Evolutionary conservation across 2,113 vertebrate genomes (phyloP), one percentile per base, ranked within the genome.

Genomic region (Arenaria interpres): DNA sequence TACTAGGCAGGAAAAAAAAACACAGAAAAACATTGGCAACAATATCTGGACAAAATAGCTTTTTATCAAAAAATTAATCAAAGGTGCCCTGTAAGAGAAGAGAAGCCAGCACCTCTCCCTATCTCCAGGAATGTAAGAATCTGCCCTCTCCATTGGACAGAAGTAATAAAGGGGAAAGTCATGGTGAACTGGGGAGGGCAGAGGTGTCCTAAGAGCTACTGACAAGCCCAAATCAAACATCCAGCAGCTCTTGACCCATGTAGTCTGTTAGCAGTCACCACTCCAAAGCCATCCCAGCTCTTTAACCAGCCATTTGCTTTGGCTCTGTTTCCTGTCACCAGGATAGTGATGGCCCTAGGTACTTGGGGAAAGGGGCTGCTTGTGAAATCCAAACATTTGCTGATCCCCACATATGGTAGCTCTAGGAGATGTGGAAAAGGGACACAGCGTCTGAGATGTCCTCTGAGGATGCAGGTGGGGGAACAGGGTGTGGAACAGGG

Each of bases 241-340:
- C 37, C 23, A 83, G 62, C 60, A 60, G 84, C 68, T 60, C 90
- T 76, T 85, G 85, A 95, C 54, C 79, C 39, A 21, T 51, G 74
- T 48, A 79, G 69, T 86, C 60, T 91, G 32, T 53, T 48, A 48
- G 76, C 75, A 74, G 50, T 41, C 69, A 57, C 19, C n/a, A 23
- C n/a, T 64, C 27, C 17, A 76, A 64, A 72, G 56, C 39, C n/a
- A 71, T 62, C 95, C 97, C 96, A 97, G 97, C 81, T 72, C 96
- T 95, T 98, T 94, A 98, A 97, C 96, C 95, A 98, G 98, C 98
- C 97, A 96, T 97, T 98, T 98, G 97, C 98, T 98, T 98, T 73
- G 68, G 95, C 98, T 60, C n/a, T 60, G n/a, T 60, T 60, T 60
- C 57, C 57, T 60, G 57, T 23, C 59, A 35, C n/a, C 59, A 60